These are phyloP conservation scores for Synanthedon vespiformis DNA, from an alignment of 2,888 invertebrate species.

Conservation along the genomic window DNA sequence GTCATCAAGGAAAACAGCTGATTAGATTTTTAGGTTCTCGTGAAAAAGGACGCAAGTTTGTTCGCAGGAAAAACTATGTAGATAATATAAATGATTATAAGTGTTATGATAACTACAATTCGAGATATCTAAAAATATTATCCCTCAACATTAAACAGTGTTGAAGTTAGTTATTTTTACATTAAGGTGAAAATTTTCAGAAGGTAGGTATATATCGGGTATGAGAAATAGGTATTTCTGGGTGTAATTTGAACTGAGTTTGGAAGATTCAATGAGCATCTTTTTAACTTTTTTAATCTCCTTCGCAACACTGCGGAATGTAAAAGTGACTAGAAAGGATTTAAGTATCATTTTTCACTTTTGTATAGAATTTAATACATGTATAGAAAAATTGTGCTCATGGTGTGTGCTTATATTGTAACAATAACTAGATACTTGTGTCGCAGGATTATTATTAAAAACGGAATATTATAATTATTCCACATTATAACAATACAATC, in stretches of 20 bases:
- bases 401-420: constrained; percentile 39
- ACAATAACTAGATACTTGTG: constrained; percentile 33
- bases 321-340: constrained; percentile 39
- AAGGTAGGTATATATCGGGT: constrained; percentile 26
- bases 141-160: constrained; percentile 46
- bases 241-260: constrained; percentile 40
- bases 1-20: constrained; percentile 35
- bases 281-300: constrained; percentile 22
- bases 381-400: constrained; percentile 48
- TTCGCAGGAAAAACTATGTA: constrained; percentile 31
- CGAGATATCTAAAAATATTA: constrained; percentile 61
- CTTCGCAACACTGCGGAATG: constrained; percentile 29
- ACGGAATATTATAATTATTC: constrained; percentile 2
- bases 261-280: constrained; percentile 47
- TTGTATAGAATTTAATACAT: constrained; percentile 27
- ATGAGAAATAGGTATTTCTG: constrained; percentile 27
- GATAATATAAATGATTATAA: constrained; percentile 32
- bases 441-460: constrained; percentile 1
- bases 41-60: constrained; percentile 14
- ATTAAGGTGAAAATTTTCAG: constrained; percentile 5
- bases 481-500: neutral
- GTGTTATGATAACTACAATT: constrained; percentile 47
- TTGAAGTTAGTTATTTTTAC: constrained; percentile 22
- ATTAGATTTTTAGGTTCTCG: constrained; percentile 23
- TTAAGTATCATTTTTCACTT: constrained; percentile 18